Conservation (phyloP, 2,888 invertebrate species). For the Lepidocyrtoides sp. region DNA sequence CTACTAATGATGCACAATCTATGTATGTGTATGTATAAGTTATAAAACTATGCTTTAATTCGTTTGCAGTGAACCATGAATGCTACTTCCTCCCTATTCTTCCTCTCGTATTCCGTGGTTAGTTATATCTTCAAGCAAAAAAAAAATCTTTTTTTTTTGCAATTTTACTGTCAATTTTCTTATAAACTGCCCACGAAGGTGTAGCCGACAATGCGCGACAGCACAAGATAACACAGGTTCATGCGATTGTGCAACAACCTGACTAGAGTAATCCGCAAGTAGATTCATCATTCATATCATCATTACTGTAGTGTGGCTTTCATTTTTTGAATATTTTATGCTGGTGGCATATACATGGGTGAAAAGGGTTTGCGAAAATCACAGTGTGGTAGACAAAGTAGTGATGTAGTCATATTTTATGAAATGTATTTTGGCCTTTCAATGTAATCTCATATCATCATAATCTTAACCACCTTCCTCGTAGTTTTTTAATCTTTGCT, state of each 20-base stretch:
- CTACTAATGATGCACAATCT: too few relatives aligned
- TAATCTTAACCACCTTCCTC: background rate
- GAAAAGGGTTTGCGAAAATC: too few relatives aligned
- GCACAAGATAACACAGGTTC: slow-evolving; percentile 14
- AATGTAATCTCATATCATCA: too few relatives aligned
- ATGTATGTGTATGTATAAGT: background rate
- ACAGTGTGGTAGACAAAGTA: too few relatives aligned
- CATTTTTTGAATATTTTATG: too few relatives aligned
- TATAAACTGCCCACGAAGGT: background rate
- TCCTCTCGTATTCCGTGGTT: slow-evolving; percentile 16
- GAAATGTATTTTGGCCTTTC: too few relatives aligned
- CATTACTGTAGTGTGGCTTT: too few relatives aligned
- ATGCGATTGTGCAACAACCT: background rate
- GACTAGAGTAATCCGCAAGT: background rate
- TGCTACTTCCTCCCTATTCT: slow-evolving; percentile 17
- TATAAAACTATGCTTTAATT: slow-evolving; percentile 4
- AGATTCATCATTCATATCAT: too few relatives aligned
- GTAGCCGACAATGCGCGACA: too few relatives aligned
- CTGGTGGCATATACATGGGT: too few relatives aligned
- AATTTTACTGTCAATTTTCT: slow-evolving; percentile 46
- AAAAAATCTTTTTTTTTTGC: slow-evolving; percentile 50
- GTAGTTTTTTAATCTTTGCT: background rate
- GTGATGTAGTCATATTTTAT: too few relatives aligned
- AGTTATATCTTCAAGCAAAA: slow-evolving; percentile 25
- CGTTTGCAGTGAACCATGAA: slow-evolving; percentile 62